These are phyloP conservation scores for Oncorhynchus keta DNA, from an alignment of 2,113 vertebrate genomes.

Conservation along the genomic window DNA sequence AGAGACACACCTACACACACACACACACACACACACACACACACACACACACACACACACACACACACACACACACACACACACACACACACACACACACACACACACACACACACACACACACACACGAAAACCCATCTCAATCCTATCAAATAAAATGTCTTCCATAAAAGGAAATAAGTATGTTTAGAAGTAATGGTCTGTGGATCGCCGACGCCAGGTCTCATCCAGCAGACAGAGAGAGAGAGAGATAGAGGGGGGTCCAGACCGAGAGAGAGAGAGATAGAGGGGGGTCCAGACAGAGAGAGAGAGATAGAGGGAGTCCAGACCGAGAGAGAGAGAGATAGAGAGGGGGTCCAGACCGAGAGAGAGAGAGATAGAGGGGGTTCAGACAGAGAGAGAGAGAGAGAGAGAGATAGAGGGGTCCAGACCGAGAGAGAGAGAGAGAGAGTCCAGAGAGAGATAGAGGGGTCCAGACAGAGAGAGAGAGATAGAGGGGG, in stretches of 20 bases:
- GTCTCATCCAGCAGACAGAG: slow-evolving; percentile 65
- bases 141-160: slow-evolving; percentile 75
- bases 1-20: slow-evolving; percentile 50
- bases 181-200: slow-evolving; percentile 54
- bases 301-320: too few species aligned
- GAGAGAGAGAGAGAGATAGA: too few species aligned
- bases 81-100: slow-evolving; percentile 75
- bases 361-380: slow-evolving; percentile 44
- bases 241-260: too few species aligned
- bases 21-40: slow-evolving; percentile 54
- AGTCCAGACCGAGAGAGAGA: too few species aligned
- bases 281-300: too few species aligned
- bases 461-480: too few species aligned
- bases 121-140: slow-evolving; percentile 60
- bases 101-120: slow-evolving; percentile 54
- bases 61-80: slow-evolving; percentile 69
- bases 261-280: too few species aligned
- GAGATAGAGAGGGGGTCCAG: too few species aligned
- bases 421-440: too few species aligned
- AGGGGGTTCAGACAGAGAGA: slow-evolving; percentile 30
- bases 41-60: slow-evolving; percentile 58
- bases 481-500: too few species aligned
- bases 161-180: slow-evolving; percentile 55
- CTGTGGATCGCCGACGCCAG: slow-evolving; percentile 68
- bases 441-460: too few species aligned